These are phyloP conservation scores for Edolisoma coerulescens DNA, from an alignment of 2,113 vertebrate species.

Conservation along the genomic window DNA sequence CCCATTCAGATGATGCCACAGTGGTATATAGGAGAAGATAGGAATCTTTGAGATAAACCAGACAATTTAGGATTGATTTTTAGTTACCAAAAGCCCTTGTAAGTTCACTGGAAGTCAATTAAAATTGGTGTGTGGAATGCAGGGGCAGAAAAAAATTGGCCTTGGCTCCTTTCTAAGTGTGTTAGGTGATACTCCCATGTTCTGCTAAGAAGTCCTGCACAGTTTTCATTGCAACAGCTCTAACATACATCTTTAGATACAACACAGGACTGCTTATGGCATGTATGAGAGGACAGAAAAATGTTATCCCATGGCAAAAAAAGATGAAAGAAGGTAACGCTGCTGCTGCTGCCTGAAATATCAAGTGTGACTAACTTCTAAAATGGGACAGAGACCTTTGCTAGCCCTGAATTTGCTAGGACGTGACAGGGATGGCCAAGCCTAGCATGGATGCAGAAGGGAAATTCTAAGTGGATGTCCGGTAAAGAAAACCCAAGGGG, in stretches of 20 bases:
- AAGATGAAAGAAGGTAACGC: neutral
- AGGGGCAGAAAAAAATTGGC: neutral
- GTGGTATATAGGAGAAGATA: neutral
- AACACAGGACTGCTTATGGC: neutral
- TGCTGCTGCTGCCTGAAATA: neutral
- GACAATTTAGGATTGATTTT: neutral
- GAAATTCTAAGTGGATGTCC: neutral
- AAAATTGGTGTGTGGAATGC: neutral
- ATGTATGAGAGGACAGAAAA: neutral
- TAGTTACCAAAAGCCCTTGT: neutral
- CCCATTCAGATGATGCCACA: neutral
- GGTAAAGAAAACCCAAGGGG: neutral
- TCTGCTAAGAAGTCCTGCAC: neutral
- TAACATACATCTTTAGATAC: neutral
- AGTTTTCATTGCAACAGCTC: neutral
- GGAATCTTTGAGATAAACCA: neutral
- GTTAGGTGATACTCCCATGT: neutral
- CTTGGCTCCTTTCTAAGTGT: neutral
- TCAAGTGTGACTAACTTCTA: neutral
- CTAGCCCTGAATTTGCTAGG: neutral
- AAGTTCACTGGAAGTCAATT: neutral
- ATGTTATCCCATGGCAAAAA: neutral
- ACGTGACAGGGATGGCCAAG: neutral
- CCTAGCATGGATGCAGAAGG: neutral
- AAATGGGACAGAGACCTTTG: neutral